Evolutionary conservation across 2,113 vertebrate genomes (phyloP).

Genomic region (Myotis brandtii): DNA sequence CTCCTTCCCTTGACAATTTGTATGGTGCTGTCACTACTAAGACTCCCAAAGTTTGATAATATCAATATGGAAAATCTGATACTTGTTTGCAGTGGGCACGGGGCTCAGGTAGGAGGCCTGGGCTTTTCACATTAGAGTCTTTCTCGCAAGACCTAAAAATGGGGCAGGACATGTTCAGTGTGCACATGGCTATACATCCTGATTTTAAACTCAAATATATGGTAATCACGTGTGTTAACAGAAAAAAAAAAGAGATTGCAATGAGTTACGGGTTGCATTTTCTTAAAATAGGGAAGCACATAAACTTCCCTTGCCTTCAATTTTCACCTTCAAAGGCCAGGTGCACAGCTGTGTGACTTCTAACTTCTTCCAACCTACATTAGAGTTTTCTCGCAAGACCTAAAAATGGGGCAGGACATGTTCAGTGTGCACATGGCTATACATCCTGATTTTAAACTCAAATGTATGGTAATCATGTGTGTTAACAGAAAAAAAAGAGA

Average conservation of each 20-base stretch:
- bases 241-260: neutral
- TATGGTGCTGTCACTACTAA: neutral
- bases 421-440: no score
- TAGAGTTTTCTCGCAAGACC: no score
- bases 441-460: no score
- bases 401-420: no score
- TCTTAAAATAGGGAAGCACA: neutral
- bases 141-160: neutral
- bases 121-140: neutral
- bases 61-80: neutral
- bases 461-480: no score
- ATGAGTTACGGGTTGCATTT: accelerated
- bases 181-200: accelerated
- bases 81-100: accelerated
- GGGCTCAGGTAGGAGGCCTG: neutral
- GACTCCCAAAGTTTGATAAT: neutral
- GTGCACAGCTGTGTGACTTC: accelerated
- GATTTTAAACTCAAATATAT: neutral
- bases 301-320: accelerated
- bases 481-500: no score
- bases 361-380: neutral
- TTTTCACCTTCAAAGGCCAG: neutral
- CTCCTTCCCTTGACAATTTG: neutral
- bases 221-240: neutral
- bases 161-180: accelerated